These are phyloP conservation scores for Gobio gobio DNA, from an alignment of 2,113 vertebrate species.

Conservation along the genomic window DNA sequence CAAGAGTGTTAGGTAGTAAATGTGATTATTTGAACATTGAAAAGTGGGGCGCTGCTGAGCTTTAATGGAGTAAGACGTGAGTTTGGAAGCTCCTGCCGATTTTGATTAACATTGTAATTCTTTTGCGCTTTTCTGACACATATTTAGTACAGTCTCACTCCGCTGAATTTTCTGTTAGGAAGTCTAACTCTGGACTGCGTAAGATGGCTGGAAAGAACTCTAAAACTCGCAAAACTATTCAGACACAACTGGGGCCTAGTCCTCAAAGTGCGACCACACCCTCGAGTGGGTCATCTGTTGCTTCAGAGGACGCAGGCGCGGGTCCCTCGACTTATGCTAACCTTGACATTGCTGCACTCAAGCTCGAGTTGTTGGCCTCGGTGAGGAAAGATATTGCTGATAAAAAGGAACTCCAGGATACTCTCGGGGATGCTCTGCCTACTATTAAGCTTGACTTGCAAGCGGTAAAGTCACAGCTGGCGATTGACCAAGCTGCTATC, in stretches of 20 bases:
- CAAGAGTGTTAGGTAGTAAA: too few species aligned
- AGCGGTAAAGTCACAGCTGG: background rate
- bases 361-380: constrained; percentile 6
- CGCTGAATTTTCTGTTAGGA: background rate
- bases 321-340: background rate
- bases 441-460: constrained; percentile 9
- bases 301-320: too few species aligned
- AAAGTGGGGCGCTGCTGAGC: background rate
- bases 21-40: too few species aligned
- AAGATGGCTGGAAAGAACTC: constrained; percentile 16
- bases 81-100: constrained; percentile 8
- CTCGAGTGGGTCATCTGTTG: background rate
- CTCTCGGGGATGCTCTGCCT: constrained; percentile 11
- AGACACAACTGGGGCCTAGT: constrained; percentile 14
- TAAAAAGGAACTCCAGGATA: constrained; percentile 12
- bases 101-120: background rate
- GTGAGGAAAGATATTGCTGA: constrained; percentile 17
- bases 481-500: too few species aligned
- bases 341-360: background rate
- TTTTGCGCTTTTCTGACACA: background rate
- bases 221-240: constrained; percentile 4
- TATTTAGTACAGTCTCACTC: background rate
- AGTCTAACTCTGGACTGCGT: background rate
- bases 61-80: background rate
- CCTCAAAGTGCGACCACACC: background rate